Conservation (phyloP, 2,888 invertebrate genomes). For the Sussaba pulchella region DNA sequence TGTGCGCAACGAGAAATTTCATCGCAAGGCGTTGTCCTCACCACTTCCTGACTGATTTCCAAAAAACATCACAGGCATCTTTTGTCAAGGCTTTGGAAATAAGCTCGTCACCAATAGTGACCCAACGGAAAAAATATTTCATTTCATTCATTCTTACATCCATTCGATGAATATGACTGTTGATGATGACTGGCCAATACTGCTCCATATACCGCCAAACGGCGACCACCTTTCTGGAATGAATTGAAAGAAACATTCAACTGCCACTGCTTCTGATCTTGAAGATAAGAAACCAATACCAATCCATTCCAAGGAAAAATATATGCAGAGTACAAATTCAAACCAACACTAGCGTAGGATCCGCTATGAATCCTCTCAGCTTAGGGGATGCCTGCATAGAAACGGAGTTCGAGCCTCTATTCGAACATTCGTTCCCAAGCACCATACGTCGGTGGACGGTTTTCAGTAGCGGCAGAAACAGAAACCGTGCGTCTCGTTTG, state of each 20-base stretch:
- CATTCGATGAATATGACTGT: no score
- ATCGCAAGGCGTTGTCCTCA: not conserved
- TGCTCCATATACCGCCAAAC: no score
- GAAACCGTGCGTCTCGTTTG: conserved; percentile 65
- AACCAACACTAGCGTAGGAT: not conserved
- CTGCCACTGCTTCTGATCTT: no score
- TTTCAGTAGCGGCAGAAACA: not conserved
- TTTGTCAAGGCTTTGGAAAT: no score
- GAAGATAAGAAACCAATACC: no score
- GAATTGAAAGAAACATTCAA: no score
- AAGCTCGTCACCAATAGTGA: not conserved
- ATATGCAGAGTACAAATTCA: not conserved
- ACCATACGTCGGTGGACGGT: not conserved
- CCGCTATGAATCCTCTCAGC: not conserved
- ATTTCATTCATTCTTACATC: no score
- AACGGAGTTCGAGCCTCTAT: no score
- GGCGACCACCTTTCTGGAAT: no score
- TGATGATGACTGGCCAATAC: no score
- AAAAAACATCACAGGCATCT: no score
- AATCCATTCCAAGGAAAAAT: no score
- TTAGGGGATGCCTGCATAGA: not conserved
- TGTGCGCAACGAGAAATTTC: conserved; percentile 10
- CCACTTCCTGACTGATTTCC: not conserved
- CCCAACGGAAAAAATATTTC: not conserved
- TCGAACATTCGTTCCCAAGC: not conserved